Evolutionary conservation across 1,140 invertebrate genomes (phyloP).

Genomic region (Drosophila sp.): DNA sequence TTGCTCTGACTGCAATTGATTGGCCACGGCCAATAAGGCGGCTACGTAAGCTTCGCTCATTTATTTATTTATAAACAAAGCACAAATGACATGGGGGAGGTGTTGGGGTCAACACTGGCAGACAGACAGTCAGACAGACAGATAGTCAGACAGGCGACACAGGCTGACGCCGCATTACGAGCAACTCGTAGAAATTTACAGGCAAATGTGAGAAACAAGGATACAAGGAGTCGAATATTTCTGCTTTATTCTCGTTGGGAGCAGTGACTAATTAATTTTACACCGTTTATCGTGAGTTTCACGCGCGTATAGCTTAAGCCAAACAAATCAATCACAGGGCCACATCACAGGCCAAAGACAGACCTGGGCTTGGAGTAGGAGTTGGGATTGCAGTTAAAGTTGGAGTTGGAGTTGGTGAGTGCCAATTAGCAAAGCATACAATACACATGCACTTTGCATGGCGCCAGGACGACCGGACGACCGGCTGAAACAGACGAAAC

Average conservation of each 20-base stretch:
- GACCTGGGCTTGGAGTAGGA: too few species aligned
- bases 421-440: conserved; percentile 79
- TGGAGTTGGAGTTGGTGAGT: background rate
- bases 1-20: conserved; percentile 50
- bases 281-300: conserved; percentile 77
- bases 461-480: conserved; percentile 55
- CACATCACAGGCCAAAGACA: background rate
- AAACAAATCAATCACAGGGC: conserved; percentile 73
- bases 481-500: conserved; percentile 15
- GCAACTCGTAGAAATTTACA: conserved; percentile 38
- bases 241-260: conserved; percentile 24
- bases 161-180: conserved; percentile 23
- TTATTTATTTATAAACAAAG: conserved; percentile 74
- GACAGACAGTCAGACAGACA: conserved; percentile 23
- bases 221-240: conserved; percentile 7
- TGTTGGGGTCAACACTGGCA: background rate
- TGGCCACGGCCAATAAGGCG: conserved; percentile 24
- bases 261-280: conserved; percentile 77
- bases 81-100: conserved; percentile 17
- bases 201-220: conserved; percentile 31
- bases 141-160: conserved; percentile 53
- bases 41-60: conserved; percentile 48
- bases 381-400: background rate
- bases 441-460: conserved; percentile 72
- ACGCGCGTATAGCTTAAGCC: conserved; percentile 66